Conservation (phyloP, 2,888 invertebrate genomes). For the Pristionchus fissidentatus region DNA sequence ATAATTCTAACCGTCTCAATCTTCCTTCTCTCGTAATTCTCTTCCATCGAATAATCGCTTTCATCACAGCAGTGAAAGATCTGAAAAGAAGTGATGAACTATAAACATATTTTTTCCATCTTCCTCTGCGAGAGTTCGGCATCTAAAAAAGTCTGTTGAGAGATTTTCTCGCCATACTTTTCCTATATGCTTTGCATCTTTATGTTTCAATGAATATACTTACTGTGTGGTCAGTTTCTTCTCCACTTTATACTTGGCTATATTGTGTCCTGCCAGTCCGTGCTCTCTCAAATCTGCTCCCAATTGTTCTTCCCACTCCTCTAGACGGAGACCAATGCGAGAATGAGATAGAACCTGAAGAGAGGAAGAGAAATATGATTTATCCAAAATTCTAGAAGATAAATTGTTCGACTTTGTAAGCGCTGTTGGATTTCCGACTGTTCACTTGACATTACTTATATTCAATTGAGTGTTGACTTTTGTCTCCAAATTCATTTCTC, state of each 20-base stretch:
- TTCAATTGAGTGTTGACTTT: no score
- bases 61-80: slow-evolving; percentile 46
- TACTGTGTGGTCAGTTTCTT: slow-evolving; percentile 67
- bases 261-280: slow-evolving; percentile 69
- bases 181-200: not conserved
- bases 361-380: no score
- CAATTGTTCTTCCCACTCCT: slow-evolving; percentile 70
- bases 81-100: not conserved
- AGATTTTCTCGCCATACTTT: not conserved
- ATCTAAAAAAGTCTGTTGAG: not conserved
- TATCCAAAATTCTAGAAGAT: not conserved
- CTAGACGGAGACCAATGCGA: slow-evolving; percentile 66
- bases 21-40: slow-evolving; percentile 40
- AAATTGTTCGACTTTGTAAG: not conserved
- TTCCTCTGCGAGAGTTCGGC: not conserved
- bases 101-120: not conserved
- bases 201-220: not conserved
- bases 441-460: no score
- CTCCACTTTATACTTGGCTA: slow-evolving; percentile 70
- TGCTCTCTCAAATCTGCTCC: slow-evolving; percentile 73
- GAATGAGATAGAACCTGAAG: slow-evolving; percentile 64
- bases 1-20: not conserved
- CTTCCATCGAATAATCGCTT: slow-evolving; percentile 49
- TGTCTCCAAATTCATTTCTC: no score
- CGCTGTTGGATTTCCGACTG: not conserved